phyloP scores from a whole-genome alignment of 2,888 invertebrate genomes.

The Lordiphosa andalusiaca region DNA sequence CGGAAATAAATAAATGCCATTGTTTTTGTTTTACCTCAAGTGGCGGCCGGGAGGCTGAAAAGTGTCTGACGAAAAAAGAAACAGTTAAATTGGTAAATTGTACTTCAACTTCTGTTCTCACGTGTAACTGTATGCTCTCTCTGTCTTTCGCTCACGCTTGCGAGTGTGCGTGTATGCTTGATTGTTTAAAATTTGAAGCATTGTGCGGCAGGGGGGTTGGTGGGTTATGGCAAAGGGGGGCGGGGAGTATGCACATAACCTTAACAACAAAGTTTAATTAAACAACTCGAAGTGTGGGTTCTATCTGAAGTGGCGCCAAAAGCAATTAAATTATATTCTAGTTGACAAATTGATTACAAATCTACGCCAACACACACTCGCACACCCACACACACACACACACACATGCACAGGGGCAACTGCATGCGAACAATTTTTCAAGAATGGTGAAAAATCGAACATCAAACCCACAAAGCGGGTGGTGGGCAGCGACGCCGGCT shows the following conservation, averaged over 20 bases:
- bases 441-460: slow-evolving; percentile 67
- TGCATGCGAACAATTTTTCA: slow-evolving; percentile 28
- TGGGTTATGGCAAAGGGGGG: background rate
- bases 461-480: slow-evolving; percentile 55
- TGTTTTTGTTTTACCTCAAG: slow-evolving; percentile 79
- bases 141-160: background rate
- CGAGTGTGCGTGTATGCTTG: slow-evolving; percentile 5
- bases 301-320: slow-evolving; percentile 26
- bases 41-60: background rate
- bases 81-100: too few species aligned
- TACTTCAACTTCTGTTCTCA: slow-evolving; percentile 2
- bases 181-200: slow-evolving; percentile 18
- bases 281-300: slow-evolving; percentile 10
- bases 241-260: slow-evolving; percentile 4
- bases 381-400: background rate
- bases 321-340: slow-evolving; percentile 29
- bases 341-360: slow-evolving; percentile 12
- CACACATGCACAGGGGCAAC: slow-evolving; percentile 19
- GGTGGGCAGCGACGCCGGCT: slow-evolving; percentile 24
- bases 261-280: background rate
- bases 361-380: slow-evolving; percentile 1
- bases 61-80: too few species aligned
- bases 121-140: slow-evolving; percentile 2
- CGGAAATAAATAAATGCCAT: slow-evolving; percentile 7
- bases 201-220: background rate